Evolutionary conservation across 53 echinoderm and acorn worm genomes (phyloP), one percentile per base, ranked within the genome.

Genomic region (Antedon mediterranea): DNA sequence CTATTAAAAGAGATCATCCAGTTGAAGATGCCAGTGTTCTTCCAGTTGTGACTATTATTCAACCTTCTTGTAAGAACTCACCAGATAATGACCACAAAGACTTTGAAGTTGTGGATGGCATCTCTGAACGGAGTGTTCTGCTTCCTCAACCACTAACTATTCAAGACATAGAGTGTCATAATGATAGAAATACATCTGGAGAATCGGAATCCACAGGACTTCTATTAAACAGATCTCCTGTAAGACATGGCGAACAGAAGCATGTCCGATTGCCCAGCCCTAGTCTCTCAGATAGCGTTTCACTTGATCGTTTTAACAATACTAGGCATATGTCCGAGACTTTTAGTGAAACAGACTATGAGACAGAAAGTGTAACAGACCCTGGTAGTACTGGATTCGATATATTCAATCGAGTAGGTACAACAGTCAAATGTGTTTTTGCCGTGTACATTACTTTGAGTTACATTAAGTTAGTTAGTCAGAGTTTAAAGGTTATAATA

Each of bases 381-480:
- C 57, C 57, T 57, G 57, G 57, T 9, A 85, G 87, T 14, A 91
- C 85, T 70, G 94, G 89, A n/a, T 92, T 90, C 85, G 98, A 98
- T 71, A 89, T 98, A 31, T 87, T 92, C 8, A 98, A 98, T 72
- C 86, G 98, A 86, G 98, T 93, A 78, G 85, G 87, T 43, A 32
- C n/a, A 31, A 33, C n/a, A n/a, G n/a, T n/a, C n/a, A n/a, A n/a
- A n/a, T n/a, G n/a, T n/a, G n/a, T n/a, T n/a, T n/a, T n/a, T n/a
- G n/a, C n/a, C n/a, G n/a, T n/a, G n/a, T n/a, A n/a, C n/a, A n/a
- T n/a, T n/a, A n/a, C n/a, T n/a, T n/a, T n/a, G n/a, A n/a, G n/a
- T n/a, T n/a, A n/a, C n/a, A n/a, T n/a, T n/a, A n/a, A n/a, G n/a
- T n/a, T n/a, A n/a, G n/a, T n/a, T n/a, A n/a, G n/a, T n/a, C n/a